A percentile compares a stretch with the other conserved stretches of the same genome.
These are phyloP conservation scores for Zaprionus tsacasi DNA, from an alignment of 1,140 invertebrate genomes.

Conservation along the genomic window DNA sequence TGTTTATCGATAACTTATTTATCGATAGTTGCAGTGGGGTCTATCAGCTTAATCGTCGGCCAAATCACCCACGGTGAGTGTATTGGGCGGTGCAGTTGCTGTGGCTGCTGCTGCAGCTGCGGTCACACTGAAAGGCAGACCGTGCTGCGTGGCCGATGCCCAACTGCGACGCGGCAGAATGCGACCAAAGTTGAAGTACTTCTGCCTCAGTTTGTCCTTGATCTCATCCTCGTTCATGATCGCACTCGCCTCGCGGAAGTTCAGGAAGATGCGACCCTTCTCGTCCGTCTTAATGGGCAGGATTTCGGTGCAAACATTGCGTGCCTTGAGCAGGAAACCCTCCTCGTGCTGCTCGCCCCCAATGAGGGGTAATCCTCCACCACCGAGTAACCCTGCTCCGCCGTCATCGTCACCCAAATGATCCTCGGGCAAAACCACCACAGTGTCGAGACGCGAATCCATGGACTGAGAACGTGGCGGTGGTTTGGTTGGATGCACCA, in stretches of 20 bases:
- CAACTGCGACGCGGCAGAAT: slow-evolving; percentile 77
- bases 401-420: slow-evolving; percentile 27
- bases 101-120: slow-evolving; percentile 27
- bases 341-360: slow-evolving; percentile 59
- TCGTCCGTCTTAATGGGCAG: slow-evolving; percentile 83
- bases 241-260: slow-evolving; percentile 80
- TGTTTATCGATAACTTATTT: not conserved
- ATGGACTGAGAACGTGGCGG: slow-evolving; percentile 75
- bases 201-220: slow-evolving; percentile 79
- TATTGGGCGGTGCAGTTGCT: slow-evolving; percentile 50
- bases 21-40: not conserved
- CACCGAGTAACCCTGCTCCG: not conserved
- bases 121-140: slow-evolving; percentile 67
- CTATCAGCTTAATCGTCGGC: slow-evolving; percentile 59
- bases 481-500: slow-evolving; percentile 41
- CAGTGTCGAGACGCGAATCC: slow-evolving; percentile 72
- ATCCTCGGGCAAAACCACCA: slow-evolving; percentile 52
- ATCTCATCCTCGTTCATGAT: slow-evolving; percentile 84
- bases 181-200: slow-evolving; percentile 79
- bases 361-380: not conserved
- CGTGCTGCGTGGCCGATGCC: slow-evolving; percentile 79
- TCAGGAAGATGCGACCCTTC: slow-evolving; percentile 80
- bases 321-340: slow-evolving; percentile 76
- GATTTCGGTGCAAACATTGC: slow-evolving; percentile 83
- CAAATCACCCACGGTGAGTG: slow-evolving; percentile 58